Percentiles rank a stretch among this genome's conserved stretches.
Conservation (phyloP, 2,113 vertebrate genomes). For the Varanus salvator region DNA sequence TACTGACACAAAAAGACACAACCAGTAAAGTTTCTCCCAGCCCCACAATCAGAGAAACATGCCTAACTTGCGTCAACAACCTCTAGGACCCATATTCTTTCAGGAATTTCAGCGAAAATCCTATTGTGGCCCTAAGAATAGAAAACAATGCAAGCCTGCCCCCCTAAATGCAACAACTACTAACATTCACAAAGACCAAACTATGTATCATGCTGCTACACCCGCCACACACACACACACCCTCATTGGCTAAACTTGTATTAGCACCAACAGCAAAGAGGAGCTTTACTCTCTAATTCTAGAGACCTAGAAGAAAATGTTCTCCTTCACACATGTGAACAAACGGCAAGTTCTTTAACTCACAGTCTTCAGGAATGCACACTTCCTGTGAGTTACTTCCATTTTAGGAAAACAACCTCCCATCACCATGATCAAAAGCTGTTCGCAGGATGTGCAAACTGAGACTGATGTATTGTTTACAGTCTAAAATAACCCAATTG, state of each 20-base stretch:
- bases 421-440: no score
- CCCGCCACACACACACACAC: neutral
- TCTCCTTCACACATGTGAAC: no score
- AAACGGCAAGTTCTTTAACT: no score
- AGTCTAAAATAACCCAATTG: no score
- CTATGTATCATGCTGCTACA: neutral
- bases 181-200: neutral
- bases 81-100: neutral
- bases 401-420: no score
- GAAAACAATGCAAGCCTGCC: no score
- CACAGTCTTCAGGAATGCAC: no score
- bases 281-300: neutral
- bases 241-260: neutral
- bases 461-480: no score
- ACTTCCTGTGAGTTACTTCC: no score
- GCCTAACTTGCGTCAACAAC: neutral
- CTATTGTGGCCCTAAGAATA: neutral
- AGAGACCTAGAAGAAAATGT: neutral
- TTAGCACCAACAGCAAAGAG: neutral
- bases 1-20: neutral
- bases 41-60: neutral
- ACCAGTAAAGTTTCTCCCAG: neutral
- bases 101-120: neutral
- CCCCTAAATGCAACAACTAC: neutral
- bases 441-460: no score